A percentile compares a stretch with the other conserved stretches of the same genome.
Evolutionary conservation across 2,888 invertebrate species (phyloP).

Genomic region (Sclerodermus sp.): DNA sequence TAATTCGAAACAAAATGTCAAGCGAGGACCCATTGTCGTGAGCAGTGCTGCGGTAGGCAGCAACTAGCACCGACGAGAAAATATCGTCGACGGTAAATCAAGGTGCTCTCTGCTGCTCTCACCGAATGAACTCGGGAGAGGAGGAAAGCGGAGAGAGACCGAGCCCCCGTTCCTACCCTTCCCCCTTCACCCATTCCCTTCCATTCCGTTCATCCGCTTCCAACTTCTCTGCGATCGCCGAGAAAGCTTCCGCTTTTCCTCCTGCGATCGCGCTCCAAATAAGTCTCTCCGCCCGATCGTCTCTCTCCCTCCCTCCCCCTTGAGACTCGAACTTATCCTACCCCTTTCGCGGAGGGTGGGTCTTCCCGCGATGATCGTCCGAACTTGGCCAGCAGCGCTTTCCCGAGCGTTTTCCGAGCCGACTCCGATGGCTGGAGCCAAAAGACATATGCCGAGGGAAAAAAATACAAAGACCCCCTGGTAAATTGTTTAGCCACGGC

Average conservation of each 20-base stretch:
- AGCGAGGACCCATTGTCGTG: conserved; percentile 53
- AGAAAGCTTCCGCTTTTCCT: conserved; percentile 48
- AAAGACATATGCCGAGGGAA: neutral
- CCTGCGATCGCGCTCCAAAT: conserved; percentile 33
- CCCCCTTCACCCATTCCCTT: too few species aligned
- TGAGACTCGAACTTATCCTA: too few species aligned
- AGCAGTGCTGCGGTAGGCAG: conserved; percentile 42
- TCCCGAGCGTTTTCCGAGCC: too few species aligned
- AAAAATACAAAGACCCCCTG: neutral
- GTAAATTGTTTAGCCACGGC: conserved; percentile 39
- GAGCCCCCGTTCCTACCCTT: too few species aligned
- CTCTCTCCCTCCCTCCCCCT: too few species aligned
- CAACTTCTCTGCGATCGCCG: conserved; percentile 13
- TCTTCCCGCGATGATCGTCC: too few species aligned
- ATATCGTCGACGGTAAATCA: conserved; percentile 54
- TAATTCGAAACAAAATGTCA: conserved; percentile 56
- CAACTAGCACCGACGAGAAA: conserved; percentile 39
- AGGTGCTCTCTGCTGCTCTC: conserved; percentile 26
- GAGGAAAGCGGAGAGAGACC: conserved; percentile 28
- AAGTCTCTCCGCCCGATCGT: too few species aligned
- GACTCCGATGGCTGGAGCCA: too few species aligned
- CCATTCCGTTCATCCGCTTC: too few species aligned
- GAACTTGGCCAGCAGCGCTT: too few species aligned
- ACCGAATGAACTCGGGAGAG: conserved; percentile 24
- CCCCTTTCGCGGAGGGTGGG: too few species aligned